Conservation (phyloP, 2,113 vertebrate genomes). For the Psilopsiagon aurifrons region DNA sequence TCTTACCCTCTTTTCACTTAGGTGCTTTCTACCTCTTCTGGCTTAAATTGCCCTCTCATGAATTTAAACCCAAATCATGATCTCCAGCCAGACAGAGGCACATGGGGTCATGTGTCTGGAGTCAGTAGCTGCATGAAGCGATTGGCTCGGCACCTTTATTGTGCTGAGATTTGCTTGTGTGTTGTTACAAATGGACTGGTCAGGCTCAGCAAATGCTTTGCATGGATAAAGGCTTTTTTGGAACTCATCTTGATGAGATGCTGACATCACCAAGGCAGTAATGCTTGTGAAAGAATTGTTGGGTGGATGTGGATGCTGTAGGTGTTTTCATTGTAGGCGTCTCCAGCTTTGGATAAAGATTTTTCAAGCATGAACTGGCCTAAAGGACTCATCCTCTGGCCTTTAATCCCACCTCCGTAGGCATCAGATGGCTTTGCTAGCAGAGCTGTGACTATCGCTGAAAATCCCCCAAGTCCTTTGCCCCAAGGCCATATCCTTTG, state of each 20-base stretch:
- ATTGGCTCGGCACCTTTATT: background rate
- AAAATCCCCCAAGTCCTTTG: background rate
- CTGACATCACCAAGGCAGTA: background rate
- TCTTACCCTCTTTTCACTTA: background rate
- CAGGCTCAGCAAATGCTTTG: background rate
- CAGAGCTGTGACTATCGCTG: background rate
- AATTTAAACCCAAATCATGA: background rate
- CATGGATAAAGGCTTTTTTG: background rate
- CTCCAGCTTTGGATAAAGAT: background rate
- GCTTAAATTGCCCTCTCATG: background rate
- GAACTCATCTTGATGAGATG: background rate
- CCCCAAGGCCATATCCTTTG: background rate
- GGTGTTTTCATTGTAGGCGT: background rate
- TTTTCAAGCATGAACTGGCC: background rate
- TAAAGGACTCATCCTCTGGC: background rate
- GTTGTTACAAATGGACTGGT: background rate
- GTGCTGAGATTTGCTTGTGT: background rate
- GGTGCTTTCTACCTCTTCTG: background rate
- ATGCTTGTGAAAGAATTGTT: background rate
- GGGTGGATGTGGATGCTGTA: background rate
- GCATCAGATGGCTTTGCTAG: background rate
- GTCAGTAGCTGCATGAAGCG: background rate
- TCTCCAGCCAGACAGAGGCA: background rate
- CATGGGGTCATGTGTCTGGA: background rate
- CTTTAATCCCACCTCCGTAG: background rate